These are phyloP conservation scores for Rhabditoides inermis DNA, from an alignment of 2,888 invertebrate species.

Conservation along the genomic window DNA sequence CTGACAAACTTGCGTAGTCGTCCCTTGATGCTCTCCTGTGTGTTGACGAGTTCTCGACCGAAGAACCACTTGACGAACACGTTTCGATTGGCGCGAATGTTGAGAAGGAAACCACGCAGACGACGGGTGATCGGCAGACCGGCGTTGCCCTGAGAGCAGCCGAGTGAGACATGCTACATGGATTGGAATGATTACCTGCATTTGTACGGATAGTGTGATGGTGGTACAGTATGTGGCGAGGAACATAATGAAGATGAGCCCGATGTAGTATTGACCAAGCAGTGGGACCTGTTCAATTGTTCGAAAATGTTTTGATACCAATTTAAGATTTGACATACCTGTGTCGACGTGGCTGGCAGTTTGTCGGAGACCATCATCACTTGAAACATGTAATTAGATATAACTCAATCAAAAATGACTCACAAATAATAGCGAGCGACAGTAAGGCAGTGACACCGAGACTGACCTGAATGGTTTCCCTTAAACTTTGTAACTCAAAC, in stretches of 20 bases:
- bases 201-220: conserved; percentile 39
- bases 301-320: conserved; percentile 1
- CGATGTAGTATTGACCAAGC: conserved; percentile 33
- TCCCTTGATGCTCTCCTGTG: conserved; percentile 44
- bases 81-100: conserved; percentile 32
- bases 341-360: conserved; percentile 44
- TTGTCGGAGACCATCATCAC: conserved; percentile 51
- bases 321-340: conserved; percentile 4
- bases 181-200: conserved; percentile 49
- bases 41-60: conserved; percentile 42
- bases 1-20: conserved; percentile 44
- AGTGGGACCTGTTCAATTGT: not conserved
- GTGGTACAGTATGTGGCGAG: conserved; percentile 48
- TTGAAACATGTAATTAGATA: conserved; percentile 9
- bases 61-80: conserved; percentile 40
- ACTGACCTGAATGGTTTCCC: conserved; percentile 22
- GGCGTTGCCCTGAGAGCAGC: conserved; percentile 14
- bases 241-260: conserved; percentile 49
- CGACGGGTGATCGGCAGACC: conserved; percentile 26
- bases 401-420: conserved; percentile 7
- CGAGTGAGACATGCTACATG: no score
- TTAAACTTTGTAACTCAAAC: conserved; percentile 3
- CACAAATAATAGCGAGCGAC: conserved; percentile 43
- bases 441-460: conserved; percentile 47
- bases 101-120: conserved; percentile 35